Evolutionary conservation across 2,113 vertebrate genomes (phyloP), one percentile per base, ranked within the genome.

Genomic region (Natator depressus): DNA sequence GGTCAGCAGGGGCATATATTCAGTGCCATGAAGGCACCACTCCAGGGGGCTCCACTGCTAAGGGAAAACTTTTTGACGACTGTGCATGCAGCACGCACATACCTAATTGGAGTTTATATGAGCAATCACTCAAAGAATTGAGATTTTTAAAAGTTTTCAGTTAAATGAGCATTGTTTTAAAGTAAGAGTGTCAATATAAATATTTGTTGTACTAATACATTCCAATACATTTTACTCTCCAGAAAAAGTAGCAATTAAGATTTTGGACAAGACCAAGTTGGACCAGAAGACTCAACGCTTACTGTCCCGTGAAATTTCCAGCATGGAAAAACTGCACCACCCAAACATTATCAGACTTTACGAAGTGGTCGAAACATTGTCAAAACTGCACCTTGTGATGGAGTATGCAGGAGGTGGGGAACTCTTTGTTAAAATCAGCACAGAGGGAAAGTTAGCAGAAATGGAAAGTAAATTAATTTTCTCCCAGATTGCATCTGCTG

Each of bases 221-320:
- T 38, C n/a, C 90, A 53, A 76, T 89, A n/a, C 27, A 10, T 93
- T 91, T 91, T 55, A 94, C 49, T 89, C 90, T 88, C 84, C 98
- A 99, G 99, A 99, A 96, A 99, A 99, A 98, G 99, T 99, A 94
- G 99, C 99, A 75, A 99, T 99, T 95, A 99, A 99, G 98, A 99
- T 99, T 98, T 97, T 99, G 95, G 99, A 99, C 97, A 99, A 99
- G 98, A 99, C 99, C 86, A 99, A 99, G 94, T 96, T 99, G 94
- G 99, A 99, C 96, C 98, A 99, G 97, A 99, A 99, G 96, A 99
- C 99, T 8, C 99, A 99, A 84, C 98, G 98, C 62, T 98, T 99
- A 62, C 98, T 99, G 5, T 99, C 99, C 46, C 98, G 99, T 49
- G 99, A 99, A 97, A 99, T 99, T 96, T 99, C 99, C 69, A 99